Base-by-base conservation (phyloP, 2,797 vertebrate species). In the Danio albolineatus region DNA sequence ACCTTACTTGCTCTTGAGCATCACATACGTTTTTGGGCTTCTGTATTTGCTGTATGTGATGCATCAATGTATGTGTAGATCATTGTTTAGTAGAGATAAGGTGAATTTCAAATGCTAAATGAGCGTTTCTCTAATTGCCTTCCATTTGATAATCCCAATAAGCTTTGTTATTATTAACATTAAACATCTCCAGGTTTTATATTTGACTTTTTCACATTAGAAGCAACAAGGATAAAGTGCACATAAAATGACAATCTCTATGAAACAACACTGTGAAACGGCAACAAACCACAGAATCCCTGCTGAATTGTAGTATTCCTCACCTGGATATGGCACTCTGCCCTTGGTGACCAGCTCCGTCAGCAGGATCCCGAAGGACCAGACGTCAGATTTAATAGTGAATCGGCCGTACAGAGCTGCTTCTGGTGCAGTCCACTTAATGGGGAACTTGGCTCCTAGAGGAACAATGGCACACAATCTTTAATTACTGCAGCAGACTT, bases 301-400 rank as follows among this genome's bases (percentile, higher is more conserved):
- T 10, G 38, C 51, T 19, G 36, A 72, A 46, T 46, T 8, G 21
- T 17, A 10, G 17, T 1, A 43, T 16, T 44, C 65, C 85, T 91
- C 90, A 98, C 97, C 97, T 92, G 97, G 97, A 81, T 99, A 99
- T 36, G 97, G 98, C 28, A 98, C 96, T 95, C 96, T 93, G 80
- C 97, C 97, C 90, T 99, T 98, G 41, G 97, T 99, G 85, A 99
- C 98, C 86, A 98, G 92, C 79, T 98, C 98, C 44, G 97, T 99
- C 91, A 97, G 94, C 69, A 98, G 92, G 90, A 99, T 98, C 83
- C 98, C 97, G 89, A 98, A 98, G 1, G 98, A 99, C 97, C 97
- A 99, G 0, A 95, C 97, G 38, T 99, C 98, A 0, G 98, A 99
- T 90, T 99, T 99, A 91, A 99, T 99, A 53, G 97, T 97, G 89